Evolutionary conservation across 2,113 vertebrate species (phyloP).

Genomic region (Menidia beryllina): DNA sequence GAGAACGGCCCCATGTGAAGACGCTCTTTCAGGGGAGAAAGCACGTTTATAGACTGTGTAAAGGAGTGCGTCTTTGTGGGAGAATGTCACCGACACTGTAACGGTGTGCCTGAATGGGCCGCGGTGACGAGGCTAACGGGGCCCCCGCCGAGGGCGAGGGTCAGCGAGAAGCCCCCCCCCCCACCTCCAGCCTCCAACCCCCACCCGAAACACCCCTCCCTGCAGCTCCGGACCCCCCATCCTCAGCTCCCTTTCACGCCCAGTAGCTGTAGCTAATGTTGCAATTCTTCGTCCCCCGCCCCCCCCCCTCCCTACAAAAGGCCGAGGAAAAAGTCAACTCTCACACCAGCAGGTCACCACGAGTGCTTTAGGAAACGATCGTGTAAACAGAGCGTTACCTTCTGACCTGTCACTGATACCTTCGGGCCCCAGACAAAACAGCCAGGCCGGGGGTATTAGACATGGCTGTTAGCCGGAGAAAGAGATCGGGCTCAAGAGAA

Average conservation of each 20-base stretch:
- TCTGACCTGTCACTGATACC: slow-evolving; percentile 94
- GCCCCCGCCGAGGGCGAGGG: slow-evolving; percentile 80
- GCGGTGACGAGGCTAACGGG: slow-evolving; percentile 88
- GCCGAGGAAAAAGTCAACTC: slow-evolving; percentile 87
- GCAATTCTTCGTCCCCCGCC: slow-evolving; percentile 84
- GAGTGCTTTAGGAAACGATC: slow-evolving; percentile 93
- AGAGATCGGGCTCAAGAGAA: slow-evolving; percentile 46
- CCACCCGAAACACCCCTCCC: too few relatives aligned
- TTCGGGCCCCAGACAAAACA: slow-evolving; percentile 88
- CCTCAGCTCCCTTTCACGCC: slow-evolving; percentile 86
- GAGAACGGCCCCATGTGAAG: slow-evolving; percentile 75
- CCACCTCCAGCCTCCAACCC: slow-evolving; percentile 80
- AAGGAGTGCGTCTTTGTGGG: slow-evolving; percentile 92
- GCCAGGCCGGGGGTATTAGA: slow-evolving; percentile 87
- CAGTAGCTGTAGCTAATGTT: slow-evolving; percentile 92
- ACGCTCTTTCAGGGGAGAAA: slow-evolving; percentile 83
- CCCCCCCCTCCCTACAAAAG: too few relatives aligned
- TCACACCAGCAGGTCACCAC: slow-evolving; percentile 87
- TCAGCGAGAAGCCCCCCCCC: slow-evolving; percentile 71
- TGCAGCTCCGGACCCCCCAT: slow-evolving; percentile 85
- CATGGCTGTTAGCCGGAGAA: slow-evolving; percentile 89
- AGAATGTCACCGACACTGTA: slow-evolving; percentile 89
- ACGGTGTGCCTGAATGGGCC: slow-evolving; percentile 91
- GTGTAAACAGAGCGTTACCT: slow-evolving; percentile 96
- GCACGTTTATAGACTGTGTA: slow-evolving; percentile 95